phyloP scores from a whole-genome alignment of 2,797 vertebrate species.

The Argentina silus region DNA sequence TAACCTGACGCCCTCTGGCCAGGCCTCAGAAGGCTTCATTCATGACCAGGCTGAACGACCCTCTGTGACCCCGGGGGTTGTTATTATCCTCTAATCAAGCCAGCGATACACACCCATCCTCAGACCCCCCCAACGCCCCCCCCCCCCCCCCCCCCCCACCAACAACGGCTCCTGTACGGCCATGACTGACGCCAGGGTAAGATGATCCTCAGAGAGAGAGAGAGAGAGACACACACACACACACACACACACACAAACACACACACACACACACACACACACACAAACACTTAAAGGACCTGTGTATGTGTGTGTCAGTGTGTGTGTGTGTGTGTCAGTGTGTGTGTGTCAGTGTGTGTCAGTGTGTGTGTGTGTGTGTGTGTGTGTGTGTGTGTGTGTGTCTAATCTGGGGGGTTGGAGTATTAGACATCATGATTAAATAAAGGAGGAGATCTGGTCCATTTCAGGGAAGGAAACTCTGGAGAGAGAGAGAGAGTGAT shows the following conservation, averaged over 20 bases:
- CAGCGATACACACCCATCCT: conserved; percentile 8
- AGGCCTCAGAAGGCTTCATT: neutral
- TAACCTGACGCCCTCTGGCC: neutral
- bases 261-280: too few species aligned
- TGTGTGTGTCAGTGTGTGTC: too few species aligned
- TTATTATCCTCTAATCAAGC: conserved; percentile 14
- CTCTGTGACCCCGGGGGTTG: neutral
- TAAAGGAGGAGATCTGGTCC: conserved; percentile 17
- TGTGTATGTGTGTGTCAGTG: too few species aligned
- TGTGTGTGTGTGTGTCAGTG: too few species aligned
- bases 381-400: neutral
- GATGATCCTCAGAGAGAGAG: conserved; percentile 2
- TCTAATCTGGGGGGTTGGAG: conserved; percentile 7
- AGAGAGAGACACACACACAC: too few species aligned
- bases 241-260: too few species aligned
- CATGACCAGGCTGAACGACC: neutral
- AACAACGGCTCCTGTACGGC: conserved; percentile 18
- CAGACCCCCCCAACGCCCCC: too few species aligned
- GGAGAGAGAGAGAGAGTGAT: conserved; percentile 5
- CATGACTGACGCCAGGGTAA: conserved; percentile 20
- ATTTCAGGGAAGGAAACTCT: conserved; percentile 32
- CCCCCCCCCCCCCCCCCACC: too few species aligned
- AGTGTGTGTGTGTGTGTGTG: too few species aligned
- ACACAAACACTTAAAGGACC: too few species aligned
- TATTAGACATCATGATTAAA: conserved; percentile 1